These are phyloP conservation scores for Triplophysa yarkandensis DNA, from an alignment of 2,797 vertebrate species.

Conservation along the genomic window DNA sequence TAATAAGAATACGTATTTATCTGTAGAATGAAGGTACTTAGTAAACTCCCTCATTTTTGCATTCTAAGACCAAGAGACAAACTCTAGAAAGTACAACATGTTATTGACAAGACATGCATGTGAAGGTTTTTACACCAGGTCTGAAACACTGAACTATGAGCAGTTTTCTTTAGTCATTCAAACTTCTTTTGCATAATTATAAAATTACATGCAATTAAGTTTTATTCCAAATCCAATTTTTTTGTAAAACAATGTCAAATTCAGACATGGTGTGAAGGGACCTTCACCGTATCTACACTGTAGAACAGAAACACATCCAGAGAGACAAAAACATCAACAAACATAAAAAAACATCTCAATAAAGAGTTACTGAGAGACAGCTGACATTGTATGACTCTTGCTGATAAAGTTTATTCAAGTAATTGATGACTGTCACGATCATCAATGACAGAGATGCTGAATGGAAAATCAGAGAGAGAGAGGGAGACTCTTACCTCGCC, in stretches of 20 bases:
- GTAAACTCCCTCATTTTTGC: not conserved
- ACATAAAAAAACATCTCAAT: conserved; percentile 1
- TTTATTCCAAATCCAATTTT: not conserved
- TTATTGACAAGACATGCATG: conserved; percentile 9
- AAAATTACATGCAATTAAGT: no score
- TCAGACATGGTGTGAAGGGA: conserved; percentile 2
- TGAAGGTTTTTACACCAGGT: not conserved
- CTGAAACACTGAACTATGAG: not conserved
- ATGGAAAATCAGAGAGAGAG: conserved; percentile 56
- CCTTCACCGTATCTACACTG: not conserved
- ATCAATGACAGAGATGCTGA: conserved; percentile 38
- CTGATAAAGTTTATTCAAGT: conserved; percentile 1
- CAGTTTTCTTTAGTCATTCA: no score
- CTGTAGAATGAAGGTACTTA: not conserved
- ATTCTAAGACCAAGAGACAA: not conserved
- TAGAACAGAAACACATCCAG: conserved; percentile 3
- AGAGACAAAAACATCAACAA: not conserved
- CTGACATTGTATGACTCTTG: not conserved
- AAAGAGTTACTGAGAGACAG: not conserved
- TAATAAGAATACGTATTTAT: not conserved
- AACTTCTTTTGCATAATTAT: no score
- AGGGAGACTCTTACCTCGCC: conserved; percentile 77
- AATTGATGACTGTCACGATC: not conserved
- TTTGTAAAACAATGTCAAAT: not conserved
- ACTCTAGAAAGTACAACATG: not conserved